Percentiles rank a stretch among this genome's conserved stretches.
phyloP scores from a whole-genome alignment of 2,113 vertebrate species.

The Dolichallabes microphthalmus region DNA sequence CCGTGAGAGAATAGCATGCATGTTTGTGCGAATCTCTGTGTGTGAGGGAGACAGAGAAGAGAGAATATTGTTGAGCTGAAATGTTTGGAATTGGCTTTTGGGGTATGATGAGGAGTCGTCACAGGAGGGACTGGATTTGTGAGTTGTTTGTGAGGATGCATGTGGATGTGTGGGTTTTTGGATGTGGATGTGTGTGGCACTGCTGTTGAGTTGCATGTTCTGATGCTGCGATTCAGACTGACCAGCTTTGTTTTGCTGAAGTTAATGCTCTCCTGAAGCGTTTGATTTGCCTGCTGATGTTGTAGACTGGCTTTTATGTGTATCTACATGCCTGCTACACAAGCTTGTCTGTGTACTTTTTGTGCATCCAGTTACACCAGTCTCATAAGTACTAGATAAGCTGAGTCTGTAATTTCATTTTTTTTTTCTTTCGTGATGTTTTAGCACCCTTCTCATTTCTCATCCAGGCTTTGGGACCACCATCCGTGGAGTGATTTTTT shows the following conservation, averaged over 20 bases:
- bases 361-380: neutral
- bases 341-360: neutral
- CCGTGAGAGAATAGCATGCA: slow-evolving; percentile 41
- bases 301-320: neutral
- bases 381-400: neutral
- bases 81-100: slow-evolving; percentile 72
- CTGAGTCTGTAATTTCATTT: neutral
- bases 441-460: too few relatives aligned
- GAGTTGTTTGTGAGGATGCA: slow-evolving; percentile 32
- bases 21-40: slow-evolving; percentile 28
- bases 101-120: slow-evolving; percentile 22
- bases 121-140: slow-evolving; percentile 33
- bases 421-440: too few relatives aligned
- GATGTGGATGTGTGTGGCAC: neutral
- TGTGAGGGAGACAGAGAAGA: slow-evolving; percentile 51
- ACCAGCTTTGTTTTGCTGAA: slow-evolving; percentile 14
- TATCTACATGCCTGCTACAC: neutral
- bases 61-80: slow-evolving; percentile 68
- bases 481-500: too few relatives aligned
- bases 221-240: neutral
- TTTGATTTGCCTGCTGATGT: neutral
- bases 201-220: slow-evolving; percentile 2
- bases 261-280: slow-evolving; percentile 20
- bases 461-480: too few relatives aligned
- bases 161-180: slow-evolving; percentile 11